Evolutionary conservation across 2,113 vertebrate genomes (phyloP).

Genomic region (Cyphomyrus plagiostoma): DNA sequence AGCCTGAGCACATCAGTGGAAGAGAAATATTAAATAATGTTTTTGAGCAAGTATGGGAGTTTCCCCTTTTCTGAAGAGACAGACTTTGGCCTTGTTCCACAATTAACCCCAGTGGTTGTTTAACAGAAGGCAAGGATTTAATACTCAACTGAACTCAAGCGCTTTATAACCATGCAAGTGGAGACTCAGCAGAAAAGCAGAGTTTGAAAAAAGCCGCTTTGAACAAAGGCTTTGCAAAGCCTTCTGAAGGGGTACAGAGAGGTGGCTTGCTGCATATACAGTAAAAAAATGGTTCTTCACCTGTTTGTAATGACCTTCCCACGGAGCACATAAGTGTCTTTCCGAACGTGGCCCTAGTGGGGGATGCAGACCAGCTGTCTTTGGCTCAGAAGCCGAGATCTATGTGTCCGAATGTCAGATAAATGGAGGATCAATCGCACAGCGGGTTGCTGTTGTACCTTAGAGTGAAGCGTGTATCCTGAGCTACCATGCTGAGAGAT

Average conservation of each 20-base stretch:
- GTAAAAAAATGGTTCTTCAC: not conserved
- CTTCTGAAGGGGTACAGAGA: not conserved
- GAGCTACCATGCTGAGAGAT: not conserved
- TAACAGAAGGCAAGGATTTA: conserved; percentile 11
- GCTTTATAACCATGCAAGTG: not conserved
- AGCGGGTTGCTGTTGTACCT: not conserved
- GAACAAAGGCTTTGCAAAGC: not conserved
- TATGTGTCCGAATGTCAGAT: not conserved
- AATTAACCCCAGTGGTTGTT: not conserved
- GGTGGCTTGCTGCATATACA: not conserved
- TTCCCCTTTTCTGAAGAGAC: not conserved
- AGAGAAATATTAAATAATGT: not conserved
- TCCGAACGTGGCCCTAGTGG: not conserved
- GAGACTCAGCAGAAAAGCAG: not conserved
- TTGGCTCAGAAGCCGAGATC: not conserved
- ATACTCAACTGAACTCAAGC: not conserved
- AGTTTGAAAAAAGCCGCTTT: not conserved
- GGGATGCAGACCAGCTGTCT: not conserved
- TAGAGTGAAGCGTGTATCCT: not conserved
- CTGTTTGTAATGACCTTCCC: not conserved
- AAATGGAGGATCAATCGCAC: not conserved
- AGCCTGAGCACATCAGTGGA: not conserved
- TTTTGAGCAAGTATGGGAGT: not conserved
- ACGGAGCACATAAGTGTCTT: not conserved
- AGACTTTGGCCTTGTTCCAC: not conserved